These are phyloP conservation scores for Lagopus leucura DNA, from an alignment of 2,113 vertebrate species.

Conservation along the genomic window DNA sequence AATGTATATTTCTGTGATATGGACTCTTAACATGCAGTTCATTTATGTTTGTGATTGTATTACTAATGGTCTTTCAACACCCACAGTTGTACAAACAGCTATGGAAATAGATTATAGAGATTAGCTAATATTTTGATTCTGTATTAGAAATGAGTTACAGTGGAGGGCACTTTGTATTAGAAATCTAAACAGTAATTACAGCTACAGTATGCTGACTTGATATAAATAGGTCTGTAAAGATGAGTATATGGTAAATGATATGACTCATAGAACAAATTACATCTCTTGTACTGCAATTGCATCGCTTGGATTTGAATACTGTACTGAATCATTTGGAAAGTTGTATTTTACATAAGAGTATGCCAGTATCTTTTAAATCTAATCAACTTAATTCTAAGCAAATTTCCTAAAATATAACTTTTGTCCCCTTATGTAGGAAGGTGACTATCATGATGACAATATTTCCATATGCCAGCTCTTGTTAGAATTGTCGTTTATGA, in stretches of 20 bases:
- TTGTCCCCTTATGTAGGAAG: not conserved
- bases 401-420: not conserved
- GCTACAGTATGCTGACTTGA: not conserved
- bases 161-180: not conserved
- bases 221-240: not conserved
- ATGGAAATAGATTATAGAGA: not conserved
- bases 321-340: not conserved
- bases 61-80: not conserved
- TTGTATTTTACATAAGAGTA: not conserved
- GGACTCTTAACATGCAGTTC: not conserved
- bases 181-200: constrained; percentile 10
- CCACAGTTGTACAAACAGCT: not conserved
- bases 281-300: not conserved
- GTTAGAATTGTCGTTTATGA: not conserved
- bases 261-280: not conserved
- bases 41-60: not conserved
- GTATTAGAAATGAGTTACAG: not conserved
- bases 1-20: not conserved
- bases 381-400: not conserved
- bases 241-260: not conserved
- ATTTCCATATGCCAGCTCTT: not conserved
- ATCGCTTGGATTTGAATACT: not conserved
- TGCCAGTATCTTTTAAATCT: not conserved
- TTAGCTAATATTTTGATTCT: not conserved
- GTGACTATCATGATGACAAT: not conserved